Evolutionary conservation across 2,888 invertebrate species (phyloP).

Genomic region (Andrena hattorfiana): DNA sequence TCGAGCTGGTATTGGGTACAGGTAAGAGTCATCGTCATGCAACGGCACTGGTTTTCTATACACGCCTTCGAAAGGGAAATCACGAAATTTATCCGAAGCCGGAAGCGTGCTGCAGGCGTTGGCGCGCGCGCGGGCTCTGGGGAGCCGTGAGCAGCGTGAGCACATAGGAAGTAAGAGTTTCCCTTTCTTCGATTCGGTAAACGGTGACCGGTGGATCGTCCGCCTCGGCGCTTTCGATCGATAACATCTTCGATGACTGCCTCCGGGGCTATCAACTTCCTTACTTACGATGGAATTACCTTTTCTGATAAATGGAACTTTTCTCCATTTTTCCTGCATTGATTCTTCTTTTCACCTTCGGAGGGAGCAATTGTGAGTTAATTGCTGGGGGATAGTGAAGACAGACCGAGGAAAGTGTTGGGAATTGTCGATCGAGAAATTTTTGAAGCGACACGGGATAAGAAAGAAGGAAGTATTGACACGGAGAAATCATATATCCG

Average conservation of each 20-base stretch:
- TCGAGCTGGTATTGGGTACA: neutral
- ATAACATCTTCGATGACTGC: neutral
- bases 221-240: neutral
- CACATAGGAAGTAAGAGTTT: conserved; percentile 44
- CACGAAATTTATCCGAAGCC: conserved; percentile 49
- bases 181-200: conserved; percentile 23
- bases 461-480: neutral
- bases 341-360: too few relatives aligned
- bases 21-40: neutral
- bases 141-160: neutral
- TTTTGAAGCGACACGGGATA: neutral
- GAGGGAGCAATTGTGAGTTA: too few relatives aligned
- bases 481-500: conserved; percentile 1
- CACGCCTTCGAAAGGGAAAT: conserved; percentile 61
- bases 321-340: too few relatives aligned
- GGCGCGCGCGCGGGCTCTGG: neutral
- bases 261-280: too few relatives aligned
- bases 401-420: too few relatives aligned
- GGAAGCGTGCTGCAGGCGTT: conserved; percentile 30
- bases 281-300: too few relatives aligned
- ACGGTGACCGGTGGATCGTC: conserved; percentile 3
- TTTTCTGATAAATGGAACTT: too few relatives aligned
- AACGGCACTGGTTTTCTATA: conserved; percentile 14
- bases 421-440: neutral
- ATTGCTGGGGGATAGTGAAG: too few relatives aligned